Percentiles rank a stretch among this genome's conserved stretches.
Evolutionary conservation across 2,888 invertebrate genomes (phyloP).

Genomic region (Eristalis arbustorum): DNA sequence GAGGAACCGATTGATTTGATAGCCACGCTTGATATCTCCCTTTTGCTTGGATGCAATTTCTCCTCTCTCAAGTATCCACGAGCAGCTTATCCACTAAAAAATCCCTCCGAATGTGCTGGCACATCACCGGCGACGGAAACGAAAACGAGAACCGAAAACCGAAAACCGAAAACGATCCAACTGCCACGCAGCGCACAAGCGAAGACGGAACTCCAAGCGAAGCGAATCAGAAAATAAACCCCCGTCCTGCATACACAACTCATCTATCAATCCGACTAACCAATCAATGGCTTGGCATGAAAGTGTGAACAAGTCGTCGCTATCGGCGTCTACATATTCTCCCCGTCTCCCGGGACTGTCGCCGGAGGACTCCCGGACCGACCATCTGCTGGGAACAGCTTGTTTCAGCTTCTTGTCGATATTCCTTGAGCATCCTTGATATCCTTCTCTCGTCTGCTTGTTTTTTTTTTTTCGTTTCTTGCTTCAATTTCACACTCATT

Average conservation of each 20-base stretch:
- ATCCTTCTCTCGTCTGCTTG: too few relatives aligned
- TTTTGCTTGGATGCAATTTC: constrained; percentile 47
- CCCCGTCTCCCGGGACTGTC: background rate
- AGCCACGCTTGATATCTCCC: constrained; percentile 51
- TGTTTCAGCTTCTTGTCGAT: constrained; percentile 36
- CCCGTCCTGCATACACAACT: constrained; percentile 41
- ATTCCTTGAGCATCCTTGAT: too few relatives aligned
- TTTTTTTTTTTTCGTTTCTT: too few relatives aligned
- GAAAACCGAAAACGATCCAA: background rate
- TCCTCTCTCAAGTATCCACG: constrained; percentile 1
- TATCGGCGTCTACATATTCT: constrained; percentile 51
- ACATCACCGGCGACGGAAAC: constrained; percentile 10
- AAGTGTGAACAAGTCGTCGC: constrained; percentile 65
- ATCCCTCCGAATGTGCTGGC: constrained; percentile 50
- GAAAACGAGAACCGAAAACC: background rate
- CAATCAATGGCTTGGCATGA: constrained; percentile 64
- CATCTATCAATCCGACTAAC: constrained; percentile 67
- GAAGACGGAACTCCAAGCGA: background rate
- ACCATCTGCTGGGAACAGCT: constrained; percentile 63
- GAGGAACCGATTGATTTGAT: constrained; percentile 61
- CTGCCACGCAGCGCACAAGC: background rate
- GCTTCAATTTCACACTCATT: constrained; percentile 65
- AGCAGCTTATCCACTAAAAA: constrained; percentile 44
- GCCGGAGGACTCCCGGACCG: background rate
- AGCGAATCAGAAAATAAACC: constrained; percentile 53